These are phyloP conservation scores for Tetragonula carbonaria DNA, from an alignment of 2,888 invertebrate genomes.

Conservation along the genomic window DNA sequence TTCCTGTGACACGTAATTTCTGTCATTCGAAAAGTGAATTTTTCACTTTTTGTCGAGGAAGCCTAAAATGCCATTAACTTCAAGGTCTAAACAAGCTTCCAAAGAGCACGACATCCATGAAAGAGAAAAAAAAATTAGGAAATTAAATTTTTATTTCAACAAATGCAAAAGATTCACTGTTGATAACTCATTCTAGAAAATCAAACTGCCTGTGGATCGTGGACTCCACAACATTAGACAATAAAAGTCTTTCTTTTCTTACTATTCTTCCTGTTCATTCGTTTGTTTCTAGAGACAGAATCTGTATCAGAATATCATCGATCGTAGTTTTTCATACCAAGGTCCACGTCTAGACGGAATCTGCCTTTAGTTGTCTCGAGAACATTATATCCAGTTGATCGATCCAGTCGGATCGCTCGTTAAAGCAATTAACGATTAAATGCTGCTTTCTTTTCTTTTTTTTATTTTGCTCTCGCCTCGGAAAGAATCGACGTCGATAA, in stretches of 20 bases:
- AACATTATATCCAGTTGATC: not conserved
- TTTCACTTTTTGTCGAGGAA: no score
- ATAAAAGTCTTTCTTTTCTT: not conserved
- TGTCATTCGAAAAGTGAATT: no score
- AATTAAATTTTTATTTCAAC: no score
- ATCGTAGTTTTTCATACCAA: not conserved
- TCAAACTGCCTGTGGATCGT: no score
- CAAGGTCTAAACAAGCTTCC: no score
- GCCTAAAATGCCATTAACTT: no score
- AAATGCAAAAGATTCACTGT: no score
- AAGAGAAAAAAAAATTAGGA: no score
- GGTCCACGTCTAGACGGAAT: not conserved
- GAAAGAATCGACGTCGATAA: not conserved
- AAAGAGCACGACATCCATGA: no score
- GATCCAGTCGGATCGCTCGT: not conserved
- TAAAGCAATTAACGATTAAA: conserved; percentile 15
- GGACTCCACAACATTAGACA: not conserved
- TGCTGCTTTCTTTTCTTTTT: not conserved
- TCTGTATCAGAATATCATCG: not conserved
- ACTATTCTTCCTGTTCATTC: not conserved
- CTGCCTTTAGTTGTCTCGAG: not conserved
- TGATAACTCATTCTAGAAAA: no score
- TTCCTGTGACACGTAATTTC: no score
- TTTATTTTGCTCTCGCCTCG: no score
- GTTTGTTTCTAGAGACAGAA: not conserved